Evolutionary conservation across 2,113 vertebrate genomes (phyloP).

Genomic region (Ginglymostoma cirratum): DNA sequence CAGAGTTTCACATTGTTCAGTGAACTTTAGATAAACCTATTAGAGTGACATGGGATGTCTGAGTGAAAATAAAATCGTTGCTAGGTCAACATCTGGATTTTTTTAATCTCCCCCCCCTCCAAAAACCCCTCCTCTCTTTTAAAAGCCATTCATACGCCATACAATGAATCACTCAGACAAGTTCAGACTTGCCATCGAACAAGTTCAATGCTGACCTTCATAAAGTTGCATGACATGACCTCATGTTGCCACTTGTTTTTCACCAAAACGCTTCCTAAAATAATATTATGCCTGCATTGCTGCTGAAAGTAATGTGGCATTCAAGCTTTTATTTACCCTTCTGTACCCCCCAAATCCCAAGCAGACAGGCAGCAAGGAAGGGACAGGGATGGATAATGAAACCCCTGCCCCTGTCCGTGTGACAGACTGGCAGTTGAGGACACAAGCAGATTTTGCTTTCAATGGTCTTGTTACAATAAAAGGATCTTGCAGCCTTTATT

Average conservation of each 20-base stretch:
- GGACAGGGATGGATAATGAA: not conserved
- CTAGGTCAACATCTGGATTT: not conserved
- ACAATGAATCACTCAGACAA: not conserved
- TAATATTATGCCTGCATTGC: not conserved
- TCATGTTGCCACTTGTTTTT: not conserved
- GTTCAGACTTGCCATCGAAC: not conserved
- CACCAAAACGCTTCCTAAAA: not conserved
- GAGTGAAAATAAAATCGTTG: constrained; percentile 8
- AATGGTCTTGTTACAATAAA: too few species aligned
- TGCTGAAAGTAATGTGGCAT: not conserved
- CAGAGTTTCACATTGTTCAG: not conserved
- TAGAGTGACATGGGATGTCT: not conserved
- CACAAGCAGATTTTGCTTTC: not conserved
- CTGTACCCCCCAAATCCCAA: too few species aligned
- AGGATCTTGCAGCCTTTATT: not conserved
- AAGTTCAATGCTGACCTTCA: not conserved
- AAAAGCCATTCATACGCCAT: not conserved
- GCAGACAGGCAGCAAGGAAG: not conserved
- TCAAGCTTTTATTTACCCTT: not conserved
- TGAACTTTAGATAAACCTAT: constrained; percentile 21
- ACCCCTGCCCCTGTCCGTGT: not conserved
- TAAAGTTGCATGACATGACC: not conserved
- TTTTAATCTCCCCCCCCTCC: not conserved
- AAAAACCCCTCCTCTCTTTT: not conserved
- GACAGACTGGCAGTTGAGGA: not conserved